Evolutionary conservation across 2,797 vertebrate species (phyloP).

Genomic region (Chelon labrosus): DNA sequence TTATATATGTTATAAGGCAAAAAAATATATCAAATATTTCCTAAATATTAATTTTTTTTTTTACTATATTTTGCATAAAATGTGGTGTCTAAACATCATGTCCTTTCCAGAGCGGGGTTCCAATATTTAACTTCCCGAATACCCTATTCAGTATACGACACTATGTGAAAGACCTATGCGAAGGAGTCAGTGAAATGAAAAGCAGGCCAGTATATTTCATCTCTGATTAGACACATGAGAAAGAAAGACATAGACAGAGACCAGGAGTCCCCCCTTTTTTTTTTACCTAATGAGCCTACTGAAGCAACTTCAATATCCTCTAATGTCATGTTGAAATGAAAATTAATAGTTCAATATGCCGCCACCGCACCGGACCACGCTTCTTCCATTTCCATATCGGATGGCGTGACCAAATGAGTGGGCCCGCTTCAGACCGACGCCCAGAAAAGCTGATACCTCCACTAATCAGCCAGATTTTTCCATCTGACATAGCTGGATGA

Average conservation of each 20-base stretch:
- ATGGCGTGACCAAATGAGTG: slow-evolving; percentile 87
- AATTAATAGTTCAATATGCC: slow-evolving; percentile 85
- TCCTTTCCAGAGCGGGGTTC: slow-evolving; percentile 24
- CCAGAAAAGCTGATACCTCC: slow-evolving; percentile 82
- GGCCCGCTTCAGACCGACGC: slow-evolving; percentile 71
- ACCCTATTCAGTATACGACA: slow-evolving; percentile 55
- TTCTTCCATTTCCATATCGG: slow-evolving; percentile 85
- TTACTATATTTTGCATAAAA: too few species aligned
- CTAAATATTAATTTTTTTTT: too few species aligned
- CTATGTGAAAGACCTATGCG: slow-evolving; percentile 53
- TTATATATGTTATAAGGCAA: too few species aligned
- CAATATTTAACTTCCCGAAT: slow-evolving; percentile 52
- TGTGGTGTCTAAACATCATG: slow-evolving; percentile 2
- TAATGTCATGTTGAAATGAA: slow-evolving; percentile 88
- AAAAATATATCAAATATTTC: too few species aligned
- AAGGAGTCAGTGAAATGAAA: slow-evolving; percentile 72
- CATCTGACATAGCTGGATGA: slow-evolving; percentile 70
- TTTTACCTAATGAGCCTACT: slow-evolving; percentile 79
- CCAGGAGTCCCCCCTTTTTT: slow-evolving; percentile 48
- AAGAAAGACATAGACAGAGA: slow-evolving; percentile 54
- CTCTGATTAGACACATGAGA: slow-evolving; percentile 70
- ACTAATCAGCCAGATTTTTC: slow-evolving; percentile 84
- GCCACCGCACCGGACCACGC: slow-evolving; percentile 72
- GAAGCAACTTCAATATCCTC: slow-evolving; percentile 86
- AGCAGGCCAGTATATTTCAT: slow-evolving; percentile 75